Base-by-base conservation (phyloP, 2,888 invertebrate genomes). In the Baronia brevicornis region DNA sequence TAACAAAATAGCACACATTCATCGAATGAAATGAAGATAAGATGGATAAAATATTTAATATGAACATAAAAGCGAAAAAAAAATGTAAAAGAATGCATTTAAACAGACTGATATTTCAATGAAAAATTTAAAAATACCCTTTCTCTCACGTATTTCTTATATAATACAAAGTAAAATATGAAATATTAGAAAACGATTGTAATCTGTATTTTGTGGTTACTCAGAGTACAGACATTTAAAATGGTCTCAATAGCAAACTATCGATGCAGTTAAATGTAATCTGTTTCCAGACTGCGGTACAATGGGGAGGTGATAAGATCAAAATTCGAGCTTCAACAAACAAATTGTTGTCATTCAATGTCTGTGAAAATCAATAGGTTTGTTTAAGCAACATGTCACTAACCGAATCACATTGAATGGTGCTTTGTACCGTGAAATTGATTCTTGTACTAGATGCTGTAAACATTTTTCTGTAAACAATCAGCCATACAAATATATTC, bases 321-420 rank as follows among this genome's bases (percentile, higher is more conserved):
- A 63, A 60, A 68, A 56, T 51, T 67, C 54, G 51, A 51, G 68
- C 69, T 56, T 58, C 55, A 63, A 51, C 59, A 59, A 64, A 79
- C 75, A 77, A 75, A 79, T 75, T 74, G 73, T 74, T 57, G 46
- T 48, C 57, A 55, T 67, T 61, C 59, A 62, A 54, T 54, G 47
- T 44, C 52, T 48, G 51, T 59, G 56, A 60, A 56, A 61, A 55
- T 65, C 60, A 62, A 58, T 58, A 57, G 48, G 55, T 57, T 45
- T 80, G 70, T 80, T 82, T 79, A 66, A 75, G 71, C 79, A 82
- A 82, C 73, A 82, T 73, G 77, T 71, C 79, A 68, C 60, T 58
- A 35, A 35, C 33, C 36, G 55, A 59, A 55, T 60, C 55, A 54
- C 59, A 61, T 61, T 51, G 56, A 68, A 60, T 48, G 48, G 47